Percentiles rank a stretch among this genome's conserved stretches.
Conservation (phyloP, 2,113 vertebrate genomes). For the Gasterosteus aculeatus region DNA sequence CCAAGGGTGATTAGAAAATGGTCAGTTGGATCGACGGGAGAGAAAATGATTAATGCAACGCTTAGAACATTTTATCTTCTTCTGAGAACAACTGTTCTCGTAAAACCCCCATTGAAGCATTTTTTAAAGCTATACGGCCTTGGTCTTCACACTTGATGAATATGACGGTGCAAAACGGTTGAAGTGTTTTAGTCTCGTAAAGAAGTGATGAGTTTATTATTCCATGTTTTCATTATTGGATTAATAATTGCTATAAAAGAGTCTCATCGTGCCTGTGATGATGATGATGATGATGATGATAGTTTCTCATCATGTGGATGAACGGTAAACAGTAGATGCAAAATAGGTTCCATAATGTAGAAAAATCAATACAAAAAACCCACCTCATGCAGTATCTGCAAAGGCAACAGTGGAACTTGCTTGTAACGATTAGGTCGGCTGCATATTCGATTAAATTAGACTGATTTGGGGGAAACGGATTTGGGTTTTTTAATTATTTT, state of each 20-base stretch:
- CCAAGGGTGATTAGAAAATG: slow-evolving; percentile 58
- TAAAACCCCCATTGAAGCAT: slow-evolving; percentile 24
- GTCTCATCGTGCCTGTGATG: neutral
- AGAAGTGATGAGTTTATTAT: neutral
- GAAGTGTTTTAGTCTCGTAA: neutral
- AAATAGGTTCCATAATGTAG: neutral
- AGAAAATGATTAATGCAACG: slow-evolving; percentile 44
- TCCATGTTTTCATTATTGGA: neutral
- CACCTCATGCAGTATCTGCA: neutral
- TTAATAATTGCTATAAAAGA: neutral
- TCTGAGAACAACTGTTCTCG: slow-evolving; percentile 50
- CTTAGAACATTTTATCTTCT: slow-evolving; percentile 43
- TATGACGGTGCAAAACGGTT: neutral
- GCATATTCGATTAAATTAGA: neutral
- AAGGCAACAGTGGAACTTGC: neutral
- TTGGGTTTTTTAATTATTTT: neutral
- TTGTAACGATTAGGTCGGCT: neutral
- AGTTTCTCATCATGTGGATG: neutral
- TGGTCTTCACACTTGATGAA: slow-evolving; percentile 18
- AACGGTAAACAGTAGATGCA: neutral
- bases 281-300: too few relatives aligned
- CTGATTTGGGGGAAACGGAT: neutral
- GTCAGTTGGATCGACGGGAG: slow-evolving; percentile 39
- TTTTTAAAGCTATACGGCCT: slow-evolving; percentile 22
- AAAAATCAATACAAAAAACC: neutral